Evolutionary conservation across 1,140 invertebrate species (phyloP).

Genomic region (Phymorhynchus buccinoides): DNA sequence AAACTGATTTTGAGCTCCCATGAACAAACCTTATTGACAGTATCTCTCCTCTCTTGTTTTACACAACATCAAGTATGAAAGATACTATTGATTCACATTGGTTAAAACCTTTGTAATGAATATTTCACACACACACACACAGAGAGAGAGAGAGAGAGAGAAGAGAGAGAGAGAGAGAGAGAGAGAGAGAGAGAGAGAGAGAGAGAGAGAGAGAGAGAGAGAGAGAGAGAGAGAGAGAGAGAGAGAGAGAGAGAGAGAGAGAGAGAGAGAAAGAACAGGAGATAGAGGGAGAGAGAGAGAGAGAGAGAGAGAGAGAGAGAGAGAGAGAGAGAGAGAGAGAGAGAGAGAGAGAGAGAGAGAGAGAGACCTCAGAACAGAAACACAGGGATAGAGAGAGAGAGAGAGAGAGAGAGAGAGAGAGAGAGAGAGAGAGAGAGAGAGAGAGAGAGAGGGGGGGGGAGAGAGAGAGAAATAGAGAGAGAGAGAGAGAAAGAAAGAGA

Average conservation of each 20-base stretch:
- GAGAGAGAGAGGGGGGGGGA: not conserved
- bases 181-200: constrained; percentile 18
- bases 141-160: not conserved
- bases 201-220: constrained; percentile 27
- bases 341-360: not conserved
- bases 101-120: not conserved
- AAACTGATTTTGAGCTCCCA: too few relatives aligned
- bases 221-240: constrained; percentile 1
- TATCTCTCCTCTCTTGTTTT: too few relatives aligned
- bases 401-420: not conserved
- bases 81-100: too few relatives aligned
- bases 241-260: constrained; percentile 12
- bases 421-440: not conserved
- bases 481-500: not conserved
- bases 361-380: too few relatives aligned
- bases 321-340: constrained; percentile 4
- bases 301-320: constrained; percentile 11
- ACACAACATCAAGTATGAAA: too few relatives aligned
- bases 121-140: not conserved
- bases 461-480: not conserved
- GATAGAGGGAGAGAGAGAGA: not conserved
- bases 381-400: not conserved
- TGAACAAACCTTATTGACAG: too few relatives aligned
- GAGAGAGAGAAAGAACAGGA: not conserved
- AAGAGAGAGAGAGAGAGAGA: too few relatives aligned